Evolutionary conservation across 2,113 vertebrate genomes (phyloP).

Genomic region (Takifugu flavidus): DNA sequence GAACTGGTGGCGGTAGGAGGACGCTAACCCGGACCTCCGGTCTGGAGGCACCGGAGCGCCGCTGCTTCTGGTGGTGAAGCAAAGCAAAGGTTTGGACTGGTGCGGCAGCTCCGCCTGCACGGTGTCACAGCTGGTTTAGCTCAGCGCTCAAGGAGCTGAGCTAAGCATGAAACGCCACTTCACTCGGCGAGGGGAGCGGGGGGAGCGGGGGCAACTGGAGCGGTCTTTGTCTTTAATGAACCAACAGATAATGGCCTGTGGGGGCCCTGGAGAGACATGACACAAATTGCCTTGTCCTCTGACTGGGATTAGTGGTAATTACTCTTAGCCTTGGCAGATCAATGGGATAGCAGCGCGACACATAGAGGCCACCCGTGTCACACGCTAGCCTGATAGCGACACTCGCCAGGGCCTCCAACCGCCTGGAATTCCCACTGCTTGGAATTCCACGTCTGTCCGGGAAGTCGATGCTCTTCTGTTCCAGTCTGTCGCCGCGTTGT

Average conservation of each 20-base stretch:
- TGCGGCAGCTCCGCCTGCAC: constrained; percentile 11
- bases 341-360: constrained; percentile 52
- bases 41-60: too few relatives aligned
- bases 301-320: constrained; percentile 73
- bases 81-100: constrained; percentile 1
- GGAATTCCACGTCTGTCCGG: too few relatives aligned
- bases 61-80: not conserved
- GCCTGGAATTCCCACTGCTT: not conserved
- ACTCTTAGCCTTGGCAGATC: constrained; percentile 61
- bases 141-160: not conserved
- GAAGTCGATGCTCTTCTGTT: too few relatives aligned
- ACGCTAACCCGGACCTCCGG: too few relatives aligned
- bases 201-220: constrained; percentile 23
- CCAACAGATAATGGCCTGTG: constrained; percentile 58
- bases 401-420: constrained; percentile 6
- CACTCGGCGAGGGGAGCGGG: constrained; percentile 17
- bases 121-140: constrained; percentile 44
- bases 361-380: constrained; percentile 58
- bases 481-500: too few relatives aligned
- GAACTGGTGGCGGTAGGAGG: too few relatives aligned
- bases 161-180: constrained; percentile 8
- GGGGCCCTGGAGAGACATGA: constrained; percentile 52
- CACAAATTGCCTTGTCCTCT: constrained; percentile 66
- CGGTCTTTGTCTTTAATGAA: constrained; percentile 62
- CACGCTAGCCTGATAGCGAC: constrained; percentile 43